phyloP scores from a whole-genome alignment of 1,140 invertebrate genomes.

The Globodera rostochiensis region DNA sequence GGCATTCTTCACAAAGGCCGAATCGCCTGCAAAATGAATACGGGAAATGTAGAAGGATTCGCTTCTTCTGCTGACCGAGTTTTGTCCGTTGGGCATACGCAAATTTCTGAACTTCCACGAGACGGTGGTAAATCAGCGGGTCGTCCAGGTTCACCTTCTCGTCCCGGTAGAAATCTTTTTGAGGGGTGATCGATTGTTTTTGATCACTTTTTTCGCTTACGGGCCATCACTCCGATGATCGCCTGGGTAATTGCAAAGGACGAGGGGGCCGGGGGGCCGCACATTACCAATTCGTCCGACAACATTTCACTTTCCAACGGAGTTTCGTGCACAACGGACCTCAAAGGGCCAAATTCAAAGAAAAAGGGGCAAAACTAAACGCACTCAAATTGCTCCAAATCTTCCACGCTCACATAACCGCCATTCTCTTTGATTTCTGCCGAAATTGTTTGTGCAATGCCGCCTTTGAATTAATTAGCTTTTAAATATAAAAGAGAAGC shows the following conservation, averaged over 20 bases:
- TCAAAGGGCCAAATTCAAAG: constrained; percentile 66
- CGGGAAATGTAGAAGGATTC: neutral
- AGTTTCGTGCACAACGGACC: constrained; percentile 70
- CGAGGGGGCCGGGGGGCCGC: constrained; percentile 65
- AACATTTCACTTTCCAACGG: constrained; percentile 39
- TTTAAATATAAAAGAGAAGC: neutral
- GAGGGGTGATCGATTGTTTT: neutral
- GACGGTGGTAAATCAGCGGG: constrained; percentile 76
- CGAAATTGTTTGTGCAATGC: constrained; percentile 56
- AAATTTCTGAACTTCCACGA: constrained; percentile 88
- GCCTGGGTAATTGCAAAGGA: constrained; percentile 60
- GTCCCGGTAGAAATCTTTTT: constrained; percentile 45
- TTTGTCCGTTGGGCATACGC: constrained; percentile 82
- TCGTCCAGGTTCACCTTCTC: constrained; percentile 50
- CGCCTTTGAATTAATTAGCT: constrained; percentile 36
- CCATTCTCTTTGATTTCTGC: constrained; percentile 65
- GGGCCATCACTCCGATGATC: constrained; percentile 60
- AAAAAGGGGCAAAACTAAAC: constrained; percentile 67
- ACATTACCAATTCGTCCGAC: constrained; percentile 60
- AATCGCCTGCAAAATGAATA: constrained; percentile 71
- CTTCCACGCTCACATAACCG: constrained; percentile 56
- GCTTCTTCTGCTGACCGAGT: constrained; percentile 69
- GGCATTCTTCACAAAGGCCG: constrained; percentile 74
- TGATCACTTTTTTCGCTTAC: constrained; percentile 21
- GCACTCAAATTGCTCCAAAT: constrained; percentile 66